Evolutionary conservation across 2,113 vertebrate species (phyloP).

Genomic region (Pedetes capensis): DNA sequence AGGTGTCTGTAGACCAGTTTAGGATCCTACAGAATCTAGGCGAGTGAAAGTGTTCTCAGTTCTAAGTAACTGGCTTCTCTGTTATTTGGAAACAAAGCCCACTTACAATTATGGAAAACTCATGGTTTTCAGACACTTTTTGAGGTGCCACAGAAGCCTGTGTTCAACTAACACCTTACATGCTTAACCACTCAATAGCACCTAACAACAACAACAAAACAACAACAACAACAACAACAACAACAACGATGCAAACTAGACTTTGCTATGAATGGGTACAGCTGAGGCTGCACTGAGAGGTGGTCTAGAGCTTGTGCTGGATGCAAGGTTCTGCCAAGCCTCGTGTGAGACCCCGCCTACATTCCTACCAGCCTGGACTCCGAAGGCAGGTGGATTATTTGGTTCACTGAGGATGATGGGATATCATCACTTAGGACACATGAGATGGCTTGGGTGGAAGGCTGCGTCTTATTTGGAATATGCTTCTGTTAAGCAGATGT

Average conservation of each 20-base stretch:
- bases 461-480: background rate
- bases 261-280: background rate
- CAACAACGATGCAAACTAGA: too few species aligned
- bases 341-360: background rate
- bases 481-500: conserved; percentile 32
- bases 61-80: background rate
- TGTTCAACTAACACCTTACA: background rate
- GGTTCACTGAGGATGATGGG: background rate
- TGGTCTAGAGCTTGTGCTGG: background rate
- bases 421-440: background rate
- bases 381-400: background rate
- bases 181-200: too few species aligned
- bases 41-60: background rate
- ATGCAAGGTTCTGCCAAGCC: background rate
- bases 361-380: background rate
- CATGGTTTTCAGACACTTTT: background rate
- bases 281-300: background rate
- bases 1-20: background rate
- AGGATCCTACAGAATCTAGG: background rate
- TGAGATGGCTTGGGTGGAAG: background rate
- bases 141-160: background rate
- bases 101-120: background rate
- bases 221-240: too few species aligned
- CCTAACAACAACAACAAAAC: too few species aligned
- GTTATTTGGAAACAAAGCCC: background rate